phyloP scores from a whole-genome alignment of 2,113 vertebrate genomes.

The Calonectris borealis region DNA sequence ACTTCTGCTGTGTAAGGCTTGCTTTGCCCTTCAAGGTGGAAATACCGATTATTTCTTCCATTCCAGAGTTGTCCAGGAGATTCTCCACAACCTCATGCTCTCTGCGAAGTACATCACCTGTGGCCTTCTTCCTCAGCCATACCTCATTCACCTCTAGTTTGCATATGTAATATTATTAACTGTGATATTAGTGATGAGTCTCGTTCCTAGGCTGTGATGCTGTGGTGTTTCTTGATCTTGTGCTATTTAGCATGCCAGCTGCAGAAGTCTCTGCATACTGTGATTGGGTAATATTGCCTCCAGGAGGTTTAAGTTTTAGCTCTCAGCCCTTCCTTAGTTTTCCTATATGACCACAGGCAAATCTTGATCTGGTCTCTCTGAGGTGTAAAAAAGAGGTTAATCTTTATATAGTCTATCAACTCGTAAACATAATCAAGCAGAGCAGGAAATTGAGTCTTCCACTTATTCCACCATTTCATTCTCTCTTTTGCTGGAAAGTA shows the following conservation, averaged over 20 bases:
- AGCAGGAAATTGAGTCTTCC: not conserved
- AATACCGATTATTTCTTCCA: not conserved
- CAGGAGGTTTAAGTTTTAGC: not conserved
- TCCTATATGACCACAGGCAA: not conserved
- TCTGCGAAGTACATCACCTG: not conserved
- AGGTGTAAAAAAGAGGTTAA: not conserved
- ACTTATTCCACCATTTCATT: not conserved
- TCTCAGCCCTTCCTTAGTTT: not conserved
- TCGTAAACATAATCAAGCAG: not conserved
- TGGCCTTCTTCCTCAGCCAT: not conserved
- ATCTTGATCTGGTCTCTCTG: not conserved
- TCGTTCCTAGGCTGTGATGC: not conserved
- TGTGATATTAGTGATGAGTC: not conserved
- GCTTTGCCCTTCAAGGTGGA: not conserved
- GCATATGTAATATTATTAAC: not conserved
- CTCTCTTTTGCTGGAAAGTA: not conserved
- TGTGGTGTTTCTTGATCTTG: not conserved
- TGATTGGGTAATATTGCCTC: not conserved
- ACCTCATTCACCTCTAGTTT: not conserved
- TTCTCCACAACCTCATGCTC: not conserved
- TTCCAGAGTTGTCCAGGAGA: not conserved
- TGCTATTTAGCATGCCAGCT: not conserved
- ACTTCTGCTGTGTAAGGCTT: not conserved
- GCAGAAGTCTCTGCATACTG: not conserved
- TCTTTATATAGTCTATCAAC: not conserved